Evolutionary conservation across 2,797 vertebrate species (phyloP).

Genomic region (Leptatherina wallacei): DNA sequence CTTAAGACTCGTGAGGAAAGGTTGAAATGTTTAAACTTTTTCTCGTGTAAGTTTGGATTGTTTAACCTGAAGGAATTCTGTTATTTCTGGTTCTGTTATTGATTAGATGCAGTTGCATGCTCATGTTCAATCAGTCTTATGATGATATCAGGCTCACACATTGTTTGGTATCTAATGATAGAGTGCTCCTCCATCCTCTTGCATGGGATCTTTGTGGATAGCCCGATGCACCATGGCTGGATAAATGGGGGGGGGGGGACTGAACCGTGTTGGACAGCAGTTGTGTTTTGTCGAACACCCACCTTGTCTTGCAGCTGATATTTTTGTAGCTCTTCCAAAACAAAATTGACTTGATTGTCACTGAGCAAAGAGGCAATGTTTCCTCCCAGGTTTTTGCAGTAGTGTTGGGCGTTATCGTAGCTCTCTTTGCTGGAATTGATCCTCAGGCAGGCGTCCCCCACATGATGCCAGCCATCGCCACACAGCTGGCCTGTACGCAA

Average conservation of each 20-base stretch:
- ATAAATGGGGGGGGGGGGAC: too few species aligned
- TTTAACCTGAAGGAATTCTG: background rate
- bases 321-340: constrained; percentile 94
- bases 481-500: constrained; percentile 87
- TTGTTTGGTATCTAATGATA: background rate
- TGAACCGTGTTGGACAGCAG: background rate
- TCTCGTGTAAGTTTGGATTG: background rate
- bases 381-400: constrained; percentile 94
- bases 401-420: constrained; percentile 94
- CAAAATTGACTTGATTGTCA: constrained; percentile 91
- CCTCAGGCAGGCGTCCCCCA: constrained; percentile 90
- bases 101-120: background rate
- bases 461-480: constrained; percentile 91
- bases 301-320: constrained; percentile 89
- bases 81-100: background rate
- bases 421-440: constrained; percentile 94
- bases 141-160: too few species aligned
- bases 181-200: background rate
- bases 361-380: constrained; percentile 94
- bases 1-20: too few species aligned
- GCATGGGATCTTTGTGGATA: too few species aligned
- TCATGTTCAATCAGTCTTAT: background rate
- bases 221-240: too few species aligned
- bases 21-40: too few species aligned
- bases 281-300: constrained; percentile 10